Conservation (phyloP, 2,113 vertebrate species). For the Trichechus manatus region DNA sequence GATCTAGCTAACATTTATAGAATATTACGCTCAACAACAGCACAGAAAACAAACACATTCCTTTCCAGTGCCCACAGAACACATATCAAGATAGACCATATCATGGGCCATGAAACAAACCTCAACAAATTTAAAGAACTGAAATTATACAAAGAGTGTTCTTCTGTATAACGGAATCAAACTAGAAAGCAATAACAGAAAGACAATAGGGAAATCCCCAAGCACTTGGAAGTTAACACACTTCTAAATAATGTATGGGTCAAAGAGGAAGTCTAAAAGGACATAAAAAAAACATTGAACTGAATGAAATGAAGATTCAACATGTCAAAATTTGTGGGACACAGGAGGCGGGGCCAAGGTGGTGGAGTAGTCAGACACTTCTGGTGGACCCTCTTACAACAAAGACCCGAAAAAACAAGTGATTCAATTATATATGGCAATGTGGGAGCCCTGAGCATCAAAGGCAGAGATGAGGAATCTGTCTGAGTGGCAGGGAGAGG, state of each 20-base stretch:
- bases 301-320: slow-evolving; percentile 17
- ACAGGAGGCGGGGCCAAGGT: too few relatives aligned
- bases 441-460: too few relatives aligned
- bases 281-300: neutral
- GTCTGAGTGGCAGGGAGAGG: too few relatives aligned
- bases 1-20: neutral
- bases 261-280: neutral
- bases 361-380: too few relatives aligned
- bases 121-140: neutral
- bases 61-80: neutral
- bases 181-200: neutral
- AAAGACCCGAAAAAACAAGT: too few relatives aligned
- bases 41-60: neutral
- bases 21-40: neutral
- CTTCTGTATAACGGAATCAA: neutral
- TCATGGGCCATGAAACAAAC: neutral
- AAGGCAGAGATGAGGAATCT: too few relatives aligned
- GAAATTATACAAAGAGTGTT: neutral
- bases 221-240: neutral
- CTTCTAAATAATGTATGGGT: neutral
- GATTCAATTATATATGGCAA: too few relatives aligned
- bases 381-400: too few relatives aligned
- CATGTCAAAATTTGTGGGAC: neutral
- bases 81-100: neutral
- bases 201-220: neutral